Percentiles rank a stretch among this genome's conserved stretches.
These are phyloP conservation scores for Glareola pratincola DNA, from an alignment of 2,113 vertebrate genomes.

Conservation along the genomic window DNA sequence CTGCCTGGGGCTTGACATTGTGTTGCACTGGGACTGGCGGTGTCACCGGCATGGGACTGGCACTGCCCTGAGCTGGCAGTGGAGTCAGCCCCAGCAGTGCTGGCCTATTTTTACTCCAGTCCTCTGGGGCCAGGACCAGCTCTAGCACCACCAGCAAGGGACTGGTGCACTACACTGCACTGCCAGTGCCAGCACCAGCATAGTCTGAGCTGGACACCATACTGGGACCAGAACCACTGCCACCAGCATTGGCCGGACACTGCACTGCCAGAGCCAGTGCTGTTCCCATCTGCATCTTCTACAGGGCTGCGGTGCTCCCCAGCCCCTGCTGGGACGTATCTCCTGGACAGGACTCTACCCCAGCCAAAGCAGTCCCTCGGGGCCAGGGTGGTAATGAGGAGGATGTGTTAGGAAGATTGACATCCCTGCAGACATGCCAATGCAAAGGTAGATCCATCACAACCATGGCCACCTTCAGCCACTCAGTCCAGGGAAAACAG, in stretches of 20 bases:
- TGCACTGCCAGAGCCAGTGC: background rate
- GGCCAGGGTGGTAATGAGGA: background rate
- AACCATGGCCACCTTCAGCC: background rate
- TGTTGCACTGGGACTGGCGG: background rate
- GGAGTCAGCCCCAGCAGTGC: background rate
- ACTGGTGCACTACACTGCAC: background rate
- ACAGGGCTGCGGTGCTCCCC: background rate
- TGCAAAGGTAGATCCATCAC: background rate
- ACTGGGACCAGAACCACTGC: background rate
- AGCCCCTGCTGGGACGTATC: rapidly evolving
- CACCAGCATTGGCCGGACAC: background rate
- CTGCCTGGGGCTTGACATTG: background rate
- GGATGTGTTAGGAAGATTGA: background rate
- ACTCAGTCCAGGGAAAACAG: background rate
- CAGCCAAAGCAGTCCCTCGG: background rate
- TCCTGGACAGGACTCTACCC: background rate
- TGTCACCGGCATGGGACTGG: rapidly evolving
- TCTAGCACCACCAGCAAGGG: background rate
- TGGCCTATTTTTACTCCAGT: background rate
- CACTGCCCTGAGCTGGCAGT: background rate
- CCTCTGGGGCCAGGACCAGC: background rate
- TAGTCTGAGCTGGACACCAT: background rate
- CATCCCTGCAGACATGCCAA: background rate
- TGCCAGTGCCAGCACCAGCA: background rate
- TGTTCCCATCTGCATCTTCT: background rate